Conservation (phyloP, 2,888 invertebrate genomes). For the Hemithea aestivaria region DNA sequence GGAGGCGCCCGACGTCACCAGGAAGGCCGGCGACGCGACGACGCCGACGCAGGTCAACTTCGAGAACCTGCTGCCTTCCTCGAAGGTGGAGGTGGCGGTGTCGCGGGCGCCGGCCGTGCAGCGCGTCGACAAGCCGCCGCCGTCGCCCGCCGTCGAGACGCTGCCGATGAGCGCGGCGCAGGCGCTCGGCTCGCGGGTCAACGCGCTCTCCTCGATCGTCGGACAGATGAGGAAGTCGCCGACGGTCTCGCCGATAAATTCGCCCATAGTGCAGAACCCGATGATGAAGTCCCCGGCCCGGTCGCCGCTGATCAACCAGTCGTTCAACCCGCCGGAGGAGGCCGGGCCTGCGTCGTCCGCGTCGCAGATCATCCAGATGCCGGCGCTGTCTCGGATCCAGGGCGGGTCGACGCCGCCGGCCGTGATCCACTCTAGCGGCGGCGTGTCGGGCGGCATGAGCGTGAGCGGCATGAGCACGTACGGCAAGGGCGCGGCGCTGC, state of each 20-base stretch:
- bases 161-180: conserved; percentile 63
- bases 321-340: conserved; percentile 51
- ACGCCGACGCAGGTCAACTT: conserved; percentile 74
- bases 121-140: conserved; percentile 56
- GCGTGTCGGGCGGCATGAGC: conserved; percentile 60
- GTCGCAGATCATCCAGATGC: conserved; percentile 75
- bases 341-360: conserved; percentile 43
- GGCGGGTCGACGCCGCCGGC: conserved; percentile 48
- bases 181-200: conserved; percentile 61
- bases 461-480: conserved; percentile 57
- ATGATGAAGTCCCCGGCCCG: conserved; percentile 68
- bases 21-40: conserved; percentile 63
- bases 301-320: conserved; percentile 58
- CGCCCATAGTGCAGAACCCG: conserved; percentile 58
- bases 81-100: conserved; percentile 67
- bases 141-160: conserved; percentile 45
- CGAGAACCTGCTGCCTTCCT: conserved; percentile 71
- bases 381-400: conserved; percentile 70
- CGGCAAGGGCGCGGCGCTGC: conserved; percentile 59
- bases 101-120: conserved; percentile 62
- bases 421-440: conserved; percentile 60
- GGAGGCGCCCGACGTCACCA: conserved; percentile 68
- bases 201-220: conserved; percentile 60
- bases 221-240: conserved; percentile 68
- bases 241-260: conserved; percentile 66